Evolutionary conservation across 37 sponge, comb jelly and placozoan genomes (phyloP).

Genomic region (Aplysina aerophoba): DNA sequence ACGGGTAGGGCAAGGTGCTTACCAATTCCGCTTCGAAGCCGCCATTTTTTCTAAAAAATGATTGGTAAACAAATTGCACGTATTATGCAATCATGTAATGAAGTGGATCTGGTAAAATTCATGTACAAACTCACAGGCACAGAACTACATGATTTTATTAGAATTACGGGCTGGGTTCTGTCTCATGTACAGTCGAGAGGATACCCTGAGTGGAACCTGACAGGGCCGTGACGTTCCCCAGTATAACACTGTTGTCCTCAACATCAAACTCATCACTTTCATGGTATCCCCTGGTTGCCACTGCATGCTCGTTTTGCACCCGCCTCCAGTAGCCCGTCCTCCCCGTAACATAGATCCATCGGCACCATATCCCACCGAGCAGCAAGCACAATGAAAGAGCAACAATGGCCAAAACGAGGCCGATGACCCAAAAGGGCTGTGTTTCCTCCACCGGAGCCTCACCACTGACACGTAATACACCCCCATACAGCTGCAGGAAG

Average conservation of each 20-base stretch:
- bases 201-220: background rate
- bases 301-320: conserved; percentile 59
- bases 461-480: background rate
- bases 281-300: conserved; percentile 19
- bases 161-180: too few species aligned
- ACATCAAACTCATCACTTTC: background rate
- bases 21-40: too few species aligned
- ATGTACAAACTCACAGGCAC: too few species aligned
- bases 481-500: conserved; percentile 62
- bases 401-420: conserved; percentile 25
- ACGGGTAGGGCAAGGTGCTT: too few species aligned
- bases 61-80: too few species aligned
- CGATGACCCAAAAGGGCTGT: conserved; percentile 13
- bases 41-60: too few species aligned
- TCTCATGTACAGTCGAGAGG: too few species aligned
- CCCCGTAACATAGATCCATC: conserved; percentile 47
- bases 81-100: too few species aligned
- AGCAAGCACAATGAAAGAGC: background rate
- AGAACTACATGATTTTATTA: too few species aligned
- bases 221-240: background rate
- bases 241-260: background rate
- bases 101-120: too few species aligned
- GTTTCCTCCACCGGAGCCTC: background rate
- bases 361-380: conserved; percentile 55
- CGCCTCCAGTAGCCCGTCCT: conserved; percentile 59